These are phyloP conservation scores for Chaetodon auriga DNA, from an alignment of 2,113 vertebrate species.

Conservation along the genomic window DNA sequence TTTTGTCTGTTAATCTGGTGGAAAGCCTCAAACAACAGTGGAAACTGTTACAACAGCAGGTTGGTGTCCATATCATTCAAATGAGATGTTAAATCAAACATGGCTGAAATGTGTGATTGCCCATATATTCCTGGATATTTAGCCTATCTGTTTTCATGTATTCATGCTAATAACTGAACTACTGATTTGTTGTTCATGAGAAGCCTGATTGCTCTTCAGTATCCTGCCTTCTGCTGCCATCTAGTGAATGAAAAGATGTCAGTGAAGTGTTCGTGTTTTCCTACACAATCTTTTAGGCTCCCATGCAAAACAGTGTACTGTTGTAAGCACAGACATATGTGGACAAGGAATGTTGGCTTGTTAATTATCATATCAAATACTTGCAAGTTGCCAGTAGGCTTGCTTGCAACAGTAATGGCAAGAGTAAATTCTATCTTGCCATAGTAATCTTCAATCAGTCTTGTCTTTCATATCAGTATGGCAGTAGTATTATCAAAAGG, in stretches of 20 bases:
- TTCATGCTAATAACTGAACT: background rate
- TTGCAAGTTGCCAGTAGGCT: background rate
- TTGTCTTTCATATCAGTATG: background rate
- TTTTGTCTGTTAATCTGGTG: background rate
- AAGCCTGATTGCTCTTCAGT: background rate
- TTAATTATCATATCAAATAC: background rate
- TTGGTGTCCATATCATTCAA: background rate
- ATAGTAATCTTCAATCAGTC: background rate
- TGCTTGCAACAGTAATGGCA: background rate
- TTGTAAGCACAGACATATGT: background rate
- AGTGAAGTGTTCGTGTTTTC: background rate
- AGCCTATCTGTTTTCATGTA: background rate
- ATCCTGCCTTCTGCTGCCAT: constrained; percentile 52
- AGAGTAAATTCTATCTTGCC: background rate
- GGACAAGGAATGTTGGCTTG: background rate
- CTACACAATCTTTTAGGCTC: background rate
- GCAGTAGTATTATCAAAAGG: background rate
- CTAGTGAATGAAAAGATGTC: constrained; percentile 34
- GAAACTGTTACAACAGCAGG: background rate
- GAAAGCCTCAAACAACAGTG: background rate
- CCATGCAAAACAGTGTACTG: background rate
- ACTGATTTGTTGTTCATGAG: background rate
- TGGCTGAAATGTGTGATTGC: background rate
- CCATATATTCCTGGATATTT: background rate
- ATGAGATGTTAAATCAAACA: background rate